A percentile compares a stretch with the other conserved stretches of the same genome.
phyloP scores from a whole-genome alignment of 2,888 invertebrate genomes.

The Zele albiditarsus region DNA sequence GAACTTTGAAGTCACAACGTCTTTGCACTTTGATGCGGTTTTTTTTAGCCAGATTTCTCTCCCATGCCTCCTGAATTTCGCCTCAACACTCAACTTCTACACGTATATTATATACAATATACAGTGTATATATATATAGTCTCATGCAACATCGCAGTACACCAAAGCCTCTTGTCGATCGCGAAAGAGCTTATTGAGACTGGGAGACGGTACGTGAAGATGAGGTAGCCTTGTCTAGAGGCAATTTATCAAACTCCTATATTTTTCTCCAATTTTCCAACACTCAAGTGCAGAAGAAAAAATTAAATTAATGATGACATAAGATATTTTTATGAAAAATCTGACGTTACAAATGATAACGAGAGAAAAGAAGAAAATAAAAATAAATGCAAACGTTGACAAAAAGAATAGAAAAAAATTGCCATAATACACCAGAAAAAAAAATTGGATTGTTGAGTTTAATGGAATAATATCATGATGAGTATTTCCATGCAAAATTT shows the following conservation, averaged over 20 bases:
- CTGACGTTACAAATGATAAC: not conserved
- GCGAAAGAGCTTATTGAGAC: conserved; percentile 60
- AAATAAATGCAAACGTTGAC: no score
- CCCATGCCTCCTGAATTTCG: not conserved
- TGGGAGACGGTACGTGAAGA: conserved; percentile 58
- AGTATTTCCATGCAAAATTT: no score
- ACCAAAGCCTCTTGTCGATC: conserved; percentile 56
- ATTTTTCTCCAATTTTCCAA: conserved; percentile 8
- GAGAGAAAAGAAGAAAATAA: no score
- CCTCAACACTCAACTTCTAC: not conserved
- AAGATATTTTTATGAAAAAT: not conserved
- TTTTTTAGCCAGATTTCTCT: conserved; percentile 15
- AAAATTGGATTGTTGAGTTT: no score
- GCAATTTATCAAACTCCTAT: conserved; percentile 6
- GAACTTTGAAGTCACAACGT: conserved; percentile 20
- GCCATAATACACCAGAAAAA: no score
- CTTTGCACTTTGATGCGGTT: conserved; percentile 39
- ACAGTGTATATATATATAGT: not conserved
- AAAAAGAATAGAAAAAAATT: no score
- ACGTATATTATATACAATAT: not conserved
- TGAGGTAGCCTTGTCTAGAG: conserved; percentile 48
- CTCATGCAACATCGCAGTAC: not conserved
- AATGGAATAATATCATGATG: no score
- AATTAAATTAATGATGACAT: conserved; percentile 17
- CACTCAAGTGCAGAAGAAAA: not conserved